These are phyloP conservation scores for Cyprinodon brontotheroides DNA, from an alignment of 2,113 vertebrate genomes.

Conservation along the genomic window DNA sequence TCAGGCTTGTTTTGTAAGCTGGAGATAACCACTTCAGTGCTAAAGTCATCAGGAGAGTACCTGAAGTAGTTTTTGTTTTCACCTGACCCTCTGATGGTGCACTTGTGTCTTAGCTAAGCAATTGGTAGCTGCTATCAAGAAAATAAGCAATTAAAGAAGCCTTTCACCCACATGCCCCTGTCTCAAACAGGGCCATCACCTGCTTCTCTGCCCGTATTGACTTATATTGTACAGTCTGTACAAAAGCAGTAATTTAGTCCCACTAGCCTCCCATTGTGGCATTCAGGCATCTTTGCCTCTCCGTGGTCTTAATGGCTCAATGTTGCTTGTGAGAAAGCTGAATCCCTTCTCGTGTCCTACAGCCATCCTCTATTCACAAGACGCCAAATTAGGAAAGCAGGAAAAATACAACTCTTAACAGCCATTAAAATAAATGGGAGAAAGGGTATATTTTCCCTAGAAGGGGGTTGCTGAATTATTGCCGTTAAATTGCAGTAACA, in stretches of 20 bases:
- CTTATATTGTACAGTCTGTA: slow-evolving; percentile 40
- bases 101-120: slow-evolving; percentile 27
- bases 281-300: slow-evolving; percentile 40
- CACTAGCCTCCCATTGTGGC: slow-evolving; percentile 45
- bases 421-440: slow-evolving; percentile 26
- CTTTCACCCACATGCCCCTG: neutral
- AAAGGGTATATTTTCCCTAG: neutral
- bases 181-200: slow-evolving; percentile 48
- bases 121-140: slow-evolving; percentile 36
- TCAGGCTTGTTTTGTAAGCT: slow-evolving; percentile 56
- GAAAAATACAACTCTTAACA: slow-evolving; percentile 12
- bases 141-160: slow-evolving; percentile 34
- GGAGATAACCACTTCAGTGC: slow-evolving; percentile 54
- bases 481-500: slow-evolving; percentile 8
- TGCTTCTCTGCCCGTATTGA: slow-evolving; percentile 56
- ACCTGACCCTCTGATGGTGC: slow-evolving; percentile 49
- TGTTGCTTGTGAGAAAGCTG: slow-evolving; percentile 16
- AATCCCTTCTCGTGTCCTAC: slow-evolving; percentile 6
- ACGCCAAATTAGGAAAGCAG: slow-evolving; percentile 8
- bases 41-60: slow-evolving; percentile 39
- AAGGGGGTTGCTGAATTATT: slow-evolving; percentile 7
- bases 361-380: slow-evolving; percentile 20
- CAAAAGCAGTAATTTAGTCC: slow-evolving; percentile 56
- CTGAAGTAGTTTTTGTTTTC: slow-evolving; percentile 39
- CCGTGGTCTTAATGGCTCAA: slow-evolving; percentile 40